Evolutionary conservation across 2,888 invertebrate genomes (phyloP).

Genomic region (Drosophila tripunctata): DNA sequence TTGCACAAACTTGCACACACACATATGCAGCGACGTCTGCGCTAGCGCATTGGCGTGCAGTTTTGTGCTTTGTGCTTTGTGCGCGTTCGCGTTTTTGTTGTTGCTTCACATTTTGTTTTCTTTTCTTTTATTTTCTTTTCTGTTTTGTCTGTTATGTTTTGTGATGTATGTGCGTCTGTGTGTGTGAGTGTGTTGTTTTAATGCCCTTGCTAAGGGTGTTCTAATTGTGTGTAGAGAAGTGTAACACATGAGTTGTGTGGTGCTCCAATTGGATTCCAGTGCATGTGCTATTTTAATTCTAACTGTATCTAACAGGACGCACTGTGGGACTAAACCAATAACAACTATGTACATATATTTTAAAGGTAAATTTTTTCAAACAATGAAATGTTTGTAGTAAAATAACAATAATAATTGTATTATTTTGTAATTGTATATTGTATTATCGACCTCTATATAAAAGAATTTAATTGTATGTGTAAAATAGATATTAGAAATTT

Average conservation of each 20-base stretch:
- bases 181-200: conserved; percentile 6
- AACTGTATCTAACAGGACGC: background rate
- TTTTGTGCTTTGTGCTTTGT: too few relatives aligned
- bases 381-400: too few relatives aligned
- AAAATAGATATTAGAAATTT: too few relatives aligned
- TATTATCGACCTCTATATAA: too few relatives aligned
- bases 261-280: background rate
- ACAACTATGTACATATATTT: too few relatives aligned
- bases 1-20: conserved; percentile 50
- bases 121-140: conserved; percentile 18
- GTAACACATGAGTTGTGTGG: background rate
- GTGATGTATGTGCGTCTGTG: background rate
- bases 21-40: conserved; percentile 42
- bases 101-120: conserved; percentile 7
- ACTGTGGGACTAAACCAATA: too few relatives aligned
- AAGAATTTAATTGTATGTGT: too few relatives aligned
- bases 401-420: too few relatives aligned
- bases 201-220: background rate
- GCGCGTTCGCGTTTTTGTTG: conserved; percentile 37
- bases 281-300: background rate
- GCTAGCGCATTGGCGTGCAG: conserved; percentile 63
- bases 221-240: background rate
- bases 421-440: too few relatives aligned
- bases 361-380: too few relatives aligned
- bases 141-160: conserved; percentile 11